phyloP scores from a whole-genome alignment of 2,797 vertebrate genomes.

The Decapterus maruadsi region DNA sequence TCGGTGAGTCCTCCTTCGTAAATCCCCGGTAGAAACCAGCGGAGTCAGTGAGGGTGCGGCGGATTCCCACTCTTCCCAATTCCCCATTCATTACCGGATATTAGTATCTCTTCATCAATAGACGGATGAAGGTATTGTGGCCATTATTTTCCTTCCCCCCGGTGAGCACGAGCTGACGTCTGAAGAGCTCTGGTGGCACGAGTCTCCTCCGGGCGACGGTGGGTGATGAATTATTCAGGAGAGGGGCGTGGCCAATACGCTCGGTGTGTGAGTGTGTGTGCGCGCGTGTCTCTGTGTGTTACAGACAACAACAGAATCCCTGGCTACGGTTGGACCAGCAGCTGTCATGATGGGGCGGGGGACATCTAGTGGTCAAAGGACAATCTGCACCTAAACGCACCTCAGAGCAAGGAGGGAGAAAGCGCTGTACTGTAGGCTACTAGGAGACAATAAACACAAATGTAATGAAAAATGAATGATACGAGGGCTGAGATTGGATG shows the following conservation, averaged over 20 bases:
- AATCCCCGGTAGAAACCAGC: constrained; percentile 44
- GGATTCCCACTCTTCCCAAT: constrained; percentile 23
- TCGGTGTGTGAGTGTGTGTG: neutral
- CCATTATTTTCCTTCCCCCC: constrained; percentile 35
- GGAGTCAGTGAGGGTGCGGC: constrained; percentile 25
- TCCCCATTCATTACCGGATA: constrained; percentile 42
- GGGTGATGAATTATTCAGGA: constrained; percentile 70
- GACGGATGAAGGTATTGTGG: neutral
- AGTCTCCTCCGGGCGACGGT: constrained; percentile 55
- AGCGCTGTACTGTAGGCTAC: neutral
- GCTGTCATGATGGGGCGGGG: constrained; percentile 6
- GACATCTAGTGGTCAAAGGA: constrained; percentile 60
- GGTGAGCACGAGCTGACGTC: constrained; percentile 61
- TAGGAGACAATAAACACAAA: neutral
- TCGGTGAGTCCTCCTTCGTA: constrained; percentile 42
- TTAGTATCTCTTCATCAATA: neutral
- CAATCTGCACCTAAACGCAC: neutral
- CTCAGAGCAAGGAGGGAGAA: neutral
- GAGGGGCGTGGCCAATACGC: constrained; percentile 59
- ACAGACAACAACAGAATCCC: constrained; percentile 36
- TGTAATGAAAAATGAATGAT: neutral
- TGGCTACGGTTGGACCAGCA: constrained; percentile 15
- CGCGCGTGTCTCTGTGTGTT: neutral
- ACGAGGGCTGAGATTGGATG: neutral
- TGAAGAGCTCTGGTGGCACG: constrained; percentile 59